A percentile compares a stretch with the other conserved stretches of the same genome.
These are phyloP conservation scores for Trypoxylon attenuatum DNA, from an alignment of 2,888 invertebrate species.

Conservation along the genomic window DNA sequence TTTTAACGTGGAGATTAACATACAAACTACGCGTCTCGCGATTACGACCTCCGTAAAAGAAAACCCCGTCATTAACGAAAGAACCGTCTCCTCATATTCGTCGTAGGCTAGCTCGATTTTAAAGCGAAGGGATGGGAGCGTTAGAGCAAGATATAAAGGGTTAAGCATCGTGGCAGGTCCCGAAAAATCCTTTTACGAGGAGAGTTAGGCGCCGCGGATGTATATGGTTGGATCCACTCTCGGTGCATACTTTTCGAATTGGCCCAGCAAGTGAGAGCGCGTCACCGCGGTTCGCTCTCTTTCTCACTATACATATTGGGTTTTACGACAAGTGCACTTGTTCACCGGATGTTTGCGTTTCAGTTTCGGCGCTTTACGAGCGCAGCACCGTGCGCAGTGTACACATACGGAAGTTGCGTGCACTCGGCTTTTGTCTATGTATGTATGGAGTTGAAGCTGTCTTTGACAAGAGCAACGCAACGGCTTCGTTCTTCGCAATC, in stretches of 20 bases:
- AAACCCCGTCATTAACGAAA: too few species aligned
- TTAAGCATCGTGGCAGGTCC: background rate
- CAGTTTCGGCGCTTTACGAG: constrained; percentile 44
- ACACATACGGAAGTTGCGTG: constrained; percentile 20
- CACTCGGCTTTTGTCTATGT: constrained; percentile 26
- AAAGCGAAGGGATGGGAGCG: background rate
- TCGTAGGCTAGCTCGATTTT: too few species aligned
- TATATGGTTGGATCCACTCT: constrained; percentile 2
- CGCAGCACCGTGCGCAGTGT: constrained; percentile 2
- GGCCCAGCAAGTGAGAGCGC: too few species aligned
- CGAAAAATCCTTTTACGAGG: background rate
- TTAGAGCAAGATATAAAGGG: background rate
- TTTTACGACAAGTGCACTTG: constrained; percentile 42
- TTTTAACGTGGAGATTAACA: too few species aligned
- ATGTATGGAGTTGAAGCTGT: constrained; percentile 11
- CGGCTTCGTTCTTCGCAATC: background rate
- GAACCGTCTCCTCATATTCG: too few species aligned
- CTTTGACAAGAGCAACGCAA: too few species aligned
- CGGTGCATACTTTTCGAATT: constrained; percentile 8
- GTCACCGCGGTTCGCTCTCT: constrained; percentile 24
- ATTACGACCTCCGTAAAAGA: too few species aligned
- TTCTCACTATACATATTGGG: too few species aligned
- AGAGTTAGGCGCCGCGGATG: background rate
- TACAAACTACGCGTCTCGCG: too few species aligned
- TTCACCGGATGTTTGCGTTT: constrained; percentile 47